Base-by-base conservation (phyloP, 1,140 invertebrate genomes). In the Choristoneura fumiferana region DNA sequence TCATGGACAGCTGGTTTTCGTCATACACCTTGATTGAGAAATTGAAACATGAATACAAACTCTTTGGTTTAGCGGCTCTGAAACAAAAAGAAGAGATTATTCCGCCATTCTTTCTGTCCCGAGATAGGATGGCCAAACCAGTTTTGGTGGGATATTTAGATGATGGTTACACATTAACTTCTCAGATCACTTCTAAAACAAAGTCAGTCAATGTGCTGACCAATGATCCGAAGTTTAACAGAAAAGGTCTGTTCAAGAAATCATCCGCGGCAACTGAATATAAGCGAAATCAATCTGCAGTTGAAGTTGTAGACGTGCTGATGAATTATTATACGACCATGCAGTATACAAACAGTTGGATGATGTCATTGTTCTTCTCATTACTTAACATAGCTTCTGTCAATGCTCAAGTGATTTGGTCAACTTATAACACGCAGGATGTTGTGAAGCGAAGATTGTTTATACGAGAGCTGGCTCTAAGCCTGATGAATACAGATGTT, bases 331-430 rank as follows among this genome's bases (percentile, higher is more conserved):
- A 91, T 58, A 89, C 85, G 35, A 87, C 86, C 5, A 76, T 81
- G 68, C 78, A 89, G 43, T 74, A 86, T 45, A 87, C 86, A 49
- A 83, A 87, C 64, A 84, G 90, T 69, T 92, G 91, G 91, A 84
- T 89, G 4, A 65, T 91, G 6, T 85, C 88, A 8, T 63, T 91
- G 39, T 91, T 91, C 69, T 91, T 87, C 56, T 82, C 83, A 35
- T 62, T 91, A 10, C 62, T 91, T 8, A 90, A 92, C 67, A 85
- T 92, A 65, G 88, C 89, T n/a, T 76, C 89, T 8, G 74, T 91
- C 0, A 91, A 91, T 66, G 79, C 89, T 49, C 84, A 90, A 75
- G 81, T 91, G 1, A 65, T 89, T 36, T 89, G 85, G 83, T 68
- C 63, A 67, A 76, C 71, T 38, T 68, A 71, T 54, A 81, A 75